A percentile compares a stretch with the other conserved stretches of the same genome.
phyloP scores from a whole-genome alignment of 2,113 vertebrate genomes.

The Passer montanus region DNA sequence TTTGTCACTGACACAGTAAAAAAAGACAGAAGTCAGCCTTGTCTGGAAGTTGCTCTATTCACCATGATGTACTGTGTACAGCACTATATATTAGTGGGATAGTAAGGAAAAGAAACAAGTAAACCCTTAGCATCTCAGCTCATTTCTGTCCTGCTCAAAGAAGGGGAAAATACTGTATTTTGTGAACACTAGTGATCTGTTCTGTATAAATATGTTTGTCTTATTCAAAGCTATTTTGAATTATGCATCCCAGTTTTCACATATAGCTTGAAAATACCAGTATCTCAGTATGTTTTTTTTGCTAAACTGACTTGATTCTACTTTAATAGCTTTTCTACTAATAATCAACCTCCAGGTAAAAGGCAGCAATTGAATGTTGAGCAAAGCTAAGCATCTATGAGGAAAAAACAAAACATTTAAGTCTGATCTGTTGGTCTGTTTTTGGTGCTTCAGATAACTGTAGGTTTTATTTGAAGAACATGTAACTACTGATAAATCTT shows the following conservation, averaged over 20 bases:
- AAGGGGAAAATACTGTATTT: not conserved
- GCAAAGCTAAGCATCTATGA: not conserved
- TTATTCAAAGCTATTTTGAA: not conserved
- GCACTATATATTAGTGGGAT: accelerated
- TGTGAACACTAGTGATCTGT: not conserved
- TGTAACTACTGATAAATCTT: not conserved
- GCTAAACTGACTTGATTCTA: not conserved
- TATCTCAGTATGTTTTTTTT: not conserved
- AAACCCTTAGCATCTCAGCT: not conserved
- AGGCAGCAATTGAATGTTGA: not conserved
- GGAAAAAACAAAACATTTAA: not conserved
- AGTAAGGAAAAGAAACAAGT: not conserved
- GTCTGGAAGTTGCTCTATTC: not conserved
- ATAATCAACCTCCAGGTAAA: not conserved
- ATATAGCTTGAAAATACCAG: not conserved
- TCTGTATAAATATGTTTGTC: not conserved
- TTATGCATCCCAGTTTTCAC: not conserved
- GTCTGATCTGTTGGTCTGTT: not conserved
- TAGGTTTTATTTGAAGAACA: not conserved
- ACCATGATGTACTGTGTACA: not conserved
- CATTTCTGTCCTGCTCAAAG: not conserved
- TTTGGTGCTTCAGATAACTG: not conserved
- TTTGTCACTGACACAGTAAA: not conserved
- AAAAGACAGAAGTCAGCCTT: not conserved
- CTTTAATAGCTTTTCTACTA: not conserved